Evolutionary conservation across 2,888 invertebrate species (phyloP).

Genomic region (Ectemnius continuus): DNA sequence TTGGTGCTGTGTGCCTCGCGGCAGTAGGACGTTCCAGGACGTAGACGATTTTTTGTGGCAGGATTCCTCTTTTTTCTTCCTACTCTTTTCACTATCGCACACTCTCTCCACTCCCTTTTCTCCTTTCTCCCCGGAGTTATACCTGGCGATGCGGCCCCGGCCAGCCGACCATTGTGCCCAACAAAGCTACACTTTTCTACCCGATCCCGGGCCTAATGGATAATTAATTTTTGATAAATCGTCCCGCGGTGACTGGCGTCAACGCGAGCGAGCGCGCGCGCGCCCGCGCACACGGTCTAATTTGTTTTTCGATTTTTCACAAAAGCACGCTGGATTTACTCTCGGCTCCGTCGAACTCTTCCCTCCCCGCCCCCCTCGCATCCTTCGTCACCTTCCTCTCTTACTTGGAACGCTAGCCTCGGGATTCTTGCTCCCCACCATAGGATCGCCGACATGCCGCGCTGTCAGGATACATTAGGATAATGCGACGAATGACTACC

Average conservation of each 20-base stretch:
- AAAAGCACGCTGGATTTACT: slow-evolving; percentile 54
- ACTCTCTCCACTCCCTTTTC: slow-evolving; percentile 28
- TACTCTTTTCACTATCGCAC: slow-evolving; percentile 18
- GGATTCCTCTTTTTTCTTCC: slow-evolving; percentile 36
- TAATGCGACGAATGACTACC: slow-evolving; percentile 60
- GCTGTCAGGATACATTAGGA: slow-evolving; percentile 63
- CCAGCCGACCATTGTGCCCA: slow-evolving; percentile 68
- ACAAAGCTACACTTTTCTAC: slow-evolving; percentile 75
- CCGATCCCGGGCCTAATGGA: slow-evolving; percentile 73
- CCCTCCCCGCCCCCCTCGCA: slow-evolving; percentile 3
- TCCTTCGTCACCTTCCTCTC: slow-evolving; percentile 1
- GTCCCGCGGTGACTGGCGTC: slow-evolving; percentile 71
- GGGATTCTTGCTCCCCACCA: slow-evolving; percentile 48
- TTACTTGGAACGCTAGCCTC: slow-evolving; percentile 40
- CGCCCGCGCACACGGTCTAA: slow-evolving; percentile 68
- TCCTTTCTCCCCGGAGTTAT: slow-evolving; percentile 46
- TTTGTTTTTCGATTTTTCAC: slow-evolving; percentile 73
- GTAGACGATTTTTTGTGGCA: slow-evolving; percentile 73
- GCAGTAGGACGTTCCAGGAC: slow-evolving; percentile 72
- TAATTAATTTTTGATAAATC: slow-evolving; percentile 78
- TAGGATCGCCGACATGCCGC: slow-evolving; percentile 52
- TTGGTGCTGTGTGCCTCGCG: slow-evolving; percentile 25
- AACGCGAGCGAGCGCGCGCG: too few species aligned
- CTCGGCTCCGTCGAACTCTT: slow-evolving; percentile 25
- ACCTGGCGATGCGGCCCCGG: slow-evolving; percentile 54